These are phyloP conservation scores for Drosophila azteca DNA, from an alignment of 1,140 invertebrate species.

Conservation along the genomic window DNA sequence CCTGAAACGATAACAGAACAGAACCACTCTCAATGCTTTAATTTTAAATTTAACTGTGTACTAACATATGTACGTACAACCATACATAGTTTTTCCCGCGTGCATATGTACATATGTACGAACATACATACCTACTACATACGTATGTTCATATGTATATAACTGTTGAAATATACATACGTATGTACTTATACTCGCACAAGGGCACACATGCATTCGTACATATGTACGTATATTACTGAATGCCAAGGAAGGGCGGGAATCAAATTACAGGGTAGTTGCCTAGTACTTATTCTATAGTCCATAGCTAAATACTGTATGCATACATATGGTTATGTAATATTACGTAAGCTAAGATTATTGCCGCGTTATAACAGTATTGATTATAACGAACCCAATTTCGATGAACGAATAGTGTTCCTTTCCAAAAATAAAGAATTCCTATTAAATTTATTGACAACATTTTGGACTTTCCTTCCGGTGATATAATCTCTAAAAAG, in stretches of 20 bases:
- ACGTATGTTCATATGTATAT: background rate
- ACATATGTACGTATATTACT: slow-evolving; percentile 17
- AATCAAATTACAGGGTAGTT: slow-evolving; percentile 47
- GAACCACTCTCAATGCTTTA: background rate
- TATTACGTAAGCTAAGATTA: slow-evolving; percentile 27
- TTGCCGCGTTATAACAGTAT: slow-evolving; percentile 28
- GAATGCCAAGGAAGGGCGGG: slow-evolving; percentile 24
- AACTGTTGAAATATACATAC: no score
- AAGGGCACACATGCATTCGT: no score
- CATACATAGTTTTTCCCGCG: no score
- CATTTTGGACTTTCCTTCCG: no score
- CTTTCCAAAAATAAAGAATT: slow-evolving; percentile 73
- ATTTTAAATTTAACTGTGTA: no score
- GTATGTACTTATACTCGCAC: background rate
- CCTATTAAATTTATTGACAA: slow-evolving; percentile 55
- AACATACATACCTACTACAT: no score
- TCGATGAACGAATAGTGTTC: slow-evolving; percentile 35
- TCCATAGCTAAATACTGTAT: slow-evolving; percentile 5
- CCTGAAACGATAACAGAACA: slow-evolving; percentile 16
- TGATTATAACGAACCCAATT: slow-evolving; percentile 26
- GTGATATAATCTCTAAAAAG: no score
- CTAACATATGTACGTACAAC: background rate
- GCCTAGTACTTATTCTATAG: slow-evolving; percentile 22
- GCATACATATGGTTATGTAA: no score
- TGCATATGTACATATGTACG: background rate